These are phyloP conservation scores for Tenebrosternarchus preto DNA, from an alignment of 2,113 vertebrate genomes.

Conservation along the genomic window DNA sequence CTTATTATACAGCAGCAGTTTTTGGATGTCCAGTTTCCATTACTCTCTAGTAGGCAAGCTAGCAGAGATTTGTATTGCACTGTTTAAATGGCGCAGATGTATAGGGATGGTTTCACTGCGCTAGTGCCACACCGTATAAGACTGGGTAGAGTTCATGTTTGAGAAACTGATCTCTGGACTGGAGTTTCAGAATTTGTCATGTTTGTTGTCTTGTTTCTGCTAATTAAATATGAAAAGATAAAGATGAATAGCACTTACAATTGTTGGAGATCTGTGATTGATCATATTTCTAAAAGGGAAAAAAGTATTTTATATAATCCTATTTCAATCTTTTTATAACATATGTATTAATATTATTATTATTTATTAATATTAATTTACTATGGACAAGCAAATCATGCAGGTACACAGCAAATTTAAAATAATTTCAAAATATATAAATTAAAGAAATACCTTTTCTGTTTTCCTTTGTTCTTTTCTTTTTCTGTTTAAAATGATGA, in stretches of 20 bases:
- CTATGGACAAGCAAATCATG: neutral
- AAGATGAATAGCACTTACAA: slow-evolving; percentile 69
- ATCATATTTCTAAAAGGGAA: slow-evolving; percentile 55
- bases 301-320: slow-evolving; percentile 12
- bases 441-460: slow-evolving; percentile 50
- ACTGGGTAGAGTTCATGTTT: too few relatives aligned
- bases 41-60: too few relatives aligned
- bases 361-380: neutral
- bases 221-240: too few relatives aligned
- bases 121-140: too few relatives aligned
- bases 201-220: too few relatives aligned
- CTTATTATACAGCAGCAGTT: too few relatives aligned
- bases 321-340: neutral
- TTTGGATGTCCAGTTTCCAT: too few relatives aligned
- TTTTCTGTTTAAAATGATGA: slow-evolving; percentile 52
- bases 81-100: too few relatives aligned
- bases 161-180: too few relatives aligned
- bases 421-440: neutral
- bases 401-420: neutral
- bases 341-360: neutral
- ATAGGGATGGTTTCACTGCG: too few relatives aligned
- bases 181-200: too few relatives aligned
- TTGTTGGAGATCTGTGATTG: slow-evolving; percentile 63
- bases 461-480: slow-evolving; percentile 53
- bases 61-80: too few relatives aligned